These are phyloP conservation scores for Axis porcinus DNA, from an alignment of 2,113 vertebrate genomes.

Conservation along the genomic window DNA sequence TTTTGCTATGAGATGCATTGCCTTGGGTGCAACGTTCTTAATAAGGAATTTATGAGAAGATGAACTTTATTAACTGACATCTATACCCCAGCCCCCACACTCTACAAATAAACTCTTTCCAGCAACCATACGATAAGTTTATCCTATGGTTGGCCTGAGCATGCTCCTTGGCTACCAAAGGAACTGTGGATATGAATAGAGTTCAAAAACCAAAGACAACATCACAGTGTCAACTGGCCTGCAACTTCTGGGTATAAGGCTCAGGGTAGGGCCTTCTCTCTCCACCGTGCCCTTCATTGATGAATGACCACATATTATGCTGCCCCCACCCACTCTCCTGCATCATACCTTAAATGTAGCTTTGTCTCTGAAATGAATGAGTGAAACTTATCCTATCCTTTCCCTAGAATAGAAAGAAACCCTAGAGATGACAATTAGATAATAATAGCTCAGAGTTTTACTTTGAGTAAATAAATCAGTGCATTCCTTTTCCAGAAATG, in stretches of 20 bases:
- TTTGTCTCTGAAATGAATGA: background rate
- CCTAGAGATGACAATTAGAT: background rate
- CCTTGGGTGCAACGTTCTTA: background rate
- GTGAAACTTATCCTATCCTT: background rate
- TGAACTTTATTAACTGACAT: background rate
- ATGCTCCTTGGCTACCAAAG: background rate
- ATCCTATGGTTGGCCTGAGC: background rate
- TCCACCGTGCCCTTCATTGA: background rate
- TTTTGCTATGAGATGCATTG: background rate
- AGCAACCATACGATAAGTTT: too few species aligned
- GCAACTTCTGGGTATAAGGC: background rate
- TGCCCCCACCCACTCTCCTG: background rate
- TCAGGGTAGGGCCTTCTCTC: background rate
- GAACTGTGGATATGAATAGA: background rate
- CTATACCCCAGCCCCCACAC: too few species aligned
- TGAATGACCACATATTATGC: background rate
- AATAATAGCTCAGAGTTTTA: background rate
- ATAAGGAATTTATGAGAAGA: background rate
- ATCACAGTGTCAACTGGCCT: background rate
- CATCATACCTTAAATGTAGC: background rate
- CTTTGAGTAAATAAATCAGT: background rate
- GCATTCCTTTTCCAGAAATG: background rate
- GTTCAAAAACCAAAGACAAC: background rate
- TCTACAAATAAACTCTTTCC: background rate
- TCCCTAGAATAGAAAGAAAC: background rate